These are phyloP conservation scores for Cardinalis cardinalis DNA, from an alignment of 2,113 vertebrate species.

Conservation along the genomic window DNA sequence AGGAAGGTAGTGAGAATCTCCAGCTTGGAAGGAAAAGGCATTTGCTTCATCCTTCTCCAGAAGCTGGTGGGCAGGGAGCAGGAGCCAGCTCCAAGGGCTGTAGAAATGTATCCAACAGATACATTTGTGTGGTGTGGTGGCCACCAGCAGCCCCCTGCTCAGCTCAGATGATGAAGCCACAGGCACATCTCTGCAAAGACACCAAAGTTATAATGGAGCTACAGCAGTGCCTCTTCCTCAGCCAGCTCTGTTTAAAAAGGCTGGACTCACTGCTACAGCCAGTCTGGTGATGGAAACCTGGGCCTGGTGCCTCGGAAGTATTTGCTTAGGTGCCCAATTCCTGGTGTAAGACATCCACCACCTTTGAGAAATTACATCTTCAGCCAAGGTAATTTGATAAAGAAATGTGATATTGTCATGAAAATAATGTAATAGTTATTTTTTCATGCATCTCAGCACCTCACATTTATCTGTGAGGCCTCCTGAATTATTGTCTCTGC, in stretches of 20 bases:
- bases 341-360: not conserved
- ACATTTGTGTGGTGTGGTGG: too few relatives aligned
- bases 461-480: not conserved
- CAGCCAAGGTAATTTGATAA: not conserved
- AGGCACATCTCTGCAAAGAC: not conserved
- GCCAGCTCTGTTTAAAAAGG: not conserved
- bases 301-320: not conserved
- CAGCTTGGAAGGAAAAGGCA: not conserved
- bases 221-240: not conserved
- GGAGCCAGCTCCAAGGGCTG: not conserved
- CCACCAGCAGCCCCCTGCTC: not conserved
- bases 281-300: not conserved
- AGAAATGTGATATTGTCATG: not conserved
- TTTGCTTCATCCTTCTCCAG: not conserved
- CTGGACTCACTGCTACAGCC: not conserved
- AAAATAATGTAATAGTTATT: not conserved
- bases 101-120: not conserved
- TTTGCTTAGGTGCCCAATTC: not conserved
- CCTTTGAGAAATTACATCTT: not conserved
- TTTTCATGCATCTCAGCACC: not conserved
- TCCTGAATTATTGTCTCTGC: not conserved
- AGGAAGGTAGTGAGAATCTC: not conserved
- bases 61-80: accelerated
- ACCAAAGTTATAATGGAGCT: not conserved
- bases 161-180: not conserved